Base-by-base conservation (phyloP, 2,113 vertebrate genomes). In the Tricholaema leucomelas region DNA sequence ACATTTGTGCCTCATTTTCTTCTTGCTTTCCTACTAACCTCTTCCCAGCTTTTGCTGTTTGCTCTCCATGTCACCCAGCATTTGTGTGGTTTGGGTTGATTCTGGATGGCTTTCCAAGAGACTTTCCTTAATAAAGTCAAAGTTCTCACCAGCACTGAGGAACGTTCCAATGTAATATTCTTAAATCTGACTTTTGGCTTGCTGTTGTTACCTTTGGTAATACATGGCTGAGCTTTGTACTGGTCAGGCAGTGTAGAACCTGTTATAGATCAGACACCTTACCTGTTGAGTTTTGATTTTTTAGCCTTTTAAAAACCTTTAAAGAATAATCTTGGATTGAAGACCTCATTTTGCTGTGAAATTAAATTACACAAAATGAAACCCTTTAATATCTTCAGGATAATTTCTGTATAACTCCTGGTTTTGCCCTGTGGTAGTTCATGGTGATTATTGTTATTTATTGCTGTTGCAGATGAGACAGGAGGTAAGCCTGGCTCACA, bases 41-140 rank as follows among this genome's bases (percentile, higher is more conserved):
- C 28, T 11, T 71, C 38, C 30, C 59, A 50, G 30, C 66, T 59
- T 65, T 40, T 50, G 24, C 50, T 40, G 66, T 50, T 59, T 42
- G 42, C 36, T 80, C 16, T 23, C 38, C 8, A 2, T 58, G 24
- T 35, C 1, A 1, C 25, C 35, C 33, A 30, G 31, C 23, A 8
- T 36, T n/a, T 0, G 3, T 5, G 2, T 1, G 5, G 10, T 38
- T 40, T 75, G 63, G 40, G 52, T 42, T 35, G 60, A 54, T 33
- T 60, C 30, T 44, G 63, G 20, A 20, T 42, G 63, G 44, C 23
- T 81, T 67, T 27, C 60, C 18, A 36, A 73, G 54, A 28, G 42
- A 23, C 1, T 4, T 30, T 42, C 15, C 15, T 74, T 55, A 33
- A 24, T 28, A 20, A 28, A 60, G 36, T 15, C 28, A 28, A 54